Evolutionary conservation across 2,113 vertebrate species (phyloP).

Genomic region (Dipodomys merriami): DNA sequence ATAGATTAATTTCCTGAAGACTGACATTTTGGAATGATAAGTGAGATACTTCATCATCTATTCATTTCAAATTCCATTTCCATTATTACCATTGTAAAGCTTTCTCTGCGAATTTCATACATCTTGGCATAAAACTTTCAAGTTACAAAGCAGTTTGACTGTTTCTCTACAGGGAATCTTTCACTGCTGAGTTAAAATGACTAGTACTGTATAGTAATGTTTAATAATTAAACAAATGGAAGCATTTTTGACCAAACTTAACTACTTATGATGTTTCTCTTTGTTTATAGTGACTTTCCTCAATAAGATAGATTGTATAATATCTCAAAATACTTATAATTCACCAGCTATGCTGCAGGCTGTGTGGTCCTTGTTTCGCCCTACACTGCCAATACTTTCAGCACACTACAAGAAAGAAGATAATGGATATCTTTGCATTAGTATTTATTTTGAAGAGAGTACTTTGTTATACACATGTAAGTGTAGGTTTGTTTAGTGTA

Average conservation of each 20-base stretch:
- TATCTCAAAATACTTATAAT: background rate
- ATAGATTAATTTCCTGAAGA: background rate
- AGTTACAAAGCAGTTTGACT: background rate
- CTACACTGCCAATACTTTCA: background rate
- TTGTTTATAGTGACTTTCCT: background rate
- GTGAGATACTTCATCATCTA: background rate
- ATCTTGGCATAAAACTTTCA: background rate
- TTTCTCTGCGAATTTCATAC: background rate
- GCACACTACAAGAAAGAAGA: no score
- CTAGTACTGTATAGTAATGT: background rate
- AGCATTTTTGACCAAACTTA: background rate
- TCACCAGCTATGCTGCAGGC: background rate
- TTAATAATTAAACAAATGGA: background rate
- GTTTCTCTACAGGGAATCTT: background rate
- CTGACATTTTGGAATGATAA: slow-evolving; percentile 11
- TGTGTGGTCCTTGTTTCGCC: background rate
- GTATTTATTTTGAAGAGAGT: background rate
- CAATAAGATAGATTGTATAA: no score
- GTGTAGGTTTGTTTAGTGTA: background rate
- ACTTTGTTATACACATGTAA: background rate
- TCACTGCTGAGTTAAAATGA: slow-evolving; percentile 2
- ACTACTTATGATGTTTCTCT: background rate
- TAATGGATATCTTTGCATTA: accelerated
- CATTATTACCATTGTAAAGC: background rate
- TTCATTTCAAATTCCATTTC: background rate